Base-by-base conservation (phyloP, 2,888 invertebrate genomes). In the Lysandra bellargus region DNA sequence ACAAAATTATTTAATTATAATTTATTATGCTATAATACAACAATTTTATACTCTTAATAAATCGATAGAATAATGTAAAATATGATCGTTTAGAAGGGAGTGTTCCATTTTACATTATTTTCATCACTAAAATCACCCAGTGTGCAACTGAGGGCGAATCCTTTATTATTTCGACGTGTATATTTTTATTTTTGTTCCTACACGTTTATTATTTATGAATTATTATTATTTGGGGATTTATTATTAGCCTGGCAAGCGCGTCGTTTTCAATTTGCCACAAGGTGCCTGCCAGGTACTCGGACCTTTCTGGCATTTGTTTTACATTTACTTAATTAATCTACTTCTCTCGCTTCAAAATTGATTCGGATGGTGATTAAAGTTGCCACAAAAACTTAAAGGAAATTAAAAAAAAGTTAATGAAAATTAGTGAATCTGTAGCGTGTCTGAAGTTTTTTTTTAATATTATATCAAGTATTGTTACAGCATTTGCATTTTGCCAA, bases 161-260 rank as follows among this genome's bases (percentile, higher is more conserved):
- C 94, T 94, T 94, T 93, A 93, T 93, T 94, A 94, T 94, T 93
- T 92, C 90, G 92, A 91, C 90, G 91, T 92, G 93, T 91, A 91
- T 92, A 91, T 92, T 93, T 91, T 94, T 93, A 92, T 94, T 93
- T 94, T 92, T 88, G 90, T 89, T 90, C 90, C 86, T 87, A 86
- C 91, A 91, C 91, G 93, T 93, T 94, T 94, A 94, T 94, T 94
- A 94, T 94, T 93, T 94, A 94, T 94, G 93, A 93, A 94, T 94
- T 94, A 94, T 94, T 94, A 94, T 94, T 94, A 93, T 94, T 94
- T 93, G 92, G 88, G 90, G 90, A 91, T 92, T 91, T 94, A 94
- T 94, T 94, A 94, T 94, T 93, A 93, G 88, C 88, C 83, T 85
- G 87, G 90, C 91, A 90, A 91, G 92, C 93, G 89, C 92, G 90